phyloP scores from a whole-genome alignment of 2,797 vertebrate species.

The Tolypeutes matacus region DNA sequence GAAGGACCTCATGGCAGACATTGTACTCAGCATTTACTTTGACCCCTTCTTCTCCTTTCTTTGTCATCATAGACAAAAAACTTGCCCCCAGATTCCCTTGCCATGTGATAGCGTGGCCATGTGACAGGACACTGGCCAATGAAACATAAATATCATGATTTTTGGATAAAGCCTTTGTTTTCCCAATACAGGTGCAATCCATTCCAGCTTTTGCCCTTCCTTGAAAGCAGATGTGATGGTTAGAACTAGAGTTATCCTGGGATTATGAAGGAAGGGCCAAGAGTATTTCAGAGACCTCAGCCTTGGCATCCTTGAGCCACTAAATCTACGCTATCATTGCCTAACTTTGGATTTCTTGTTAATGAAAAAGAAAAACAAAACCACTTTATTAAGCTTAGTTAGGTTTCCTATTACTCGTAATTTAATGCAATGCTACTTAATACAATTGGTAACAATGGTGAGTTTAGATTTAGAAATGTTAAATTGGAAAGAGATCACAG shows the following conservation, averaged over 20 bases:
- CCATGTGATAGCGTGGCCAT: background rate
- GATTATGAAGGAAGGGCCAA: background rate
- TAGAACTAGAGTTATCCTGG: background rate
- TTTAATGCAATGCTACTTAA: background rate
- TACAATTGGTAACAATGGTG: background rate
- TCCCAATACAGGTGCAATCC: background rate
- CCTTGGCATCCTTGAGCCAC: background rate
- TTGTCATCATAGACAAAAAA: background rate
- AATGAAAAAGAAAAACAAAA: background rate
- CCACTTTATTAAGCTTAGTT: background rate
- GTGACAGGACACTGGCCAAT: background rate
- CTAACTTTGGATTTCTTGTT: background rate
- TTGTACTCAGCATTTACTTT: background rate
- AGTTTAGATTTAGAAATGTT: background rate
- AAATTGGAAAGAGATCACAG: slow-evolving; percentile 20
- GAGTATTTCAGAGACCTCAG: background rate
- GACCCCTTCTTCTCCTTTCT: background rate
- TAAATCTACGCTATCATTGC: background rate
- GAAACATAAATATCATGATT: background rate
- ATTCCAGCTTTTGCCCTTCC: background rate
- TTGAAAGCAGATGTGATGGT: background rate
- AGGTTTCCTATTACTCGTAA: background rate
- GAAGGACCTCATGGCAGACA: background rate
- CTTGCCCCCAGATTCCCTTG: background rate
- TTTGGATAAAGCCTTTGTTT: background rate